A percentile compares a stretch with the other conserved stretches of the same genome.
These are phyloP conservation scores for Noctua janthe DNA, from an alignment of 2,888 invertebrate species.

Conservation along the genomic window DNA sequence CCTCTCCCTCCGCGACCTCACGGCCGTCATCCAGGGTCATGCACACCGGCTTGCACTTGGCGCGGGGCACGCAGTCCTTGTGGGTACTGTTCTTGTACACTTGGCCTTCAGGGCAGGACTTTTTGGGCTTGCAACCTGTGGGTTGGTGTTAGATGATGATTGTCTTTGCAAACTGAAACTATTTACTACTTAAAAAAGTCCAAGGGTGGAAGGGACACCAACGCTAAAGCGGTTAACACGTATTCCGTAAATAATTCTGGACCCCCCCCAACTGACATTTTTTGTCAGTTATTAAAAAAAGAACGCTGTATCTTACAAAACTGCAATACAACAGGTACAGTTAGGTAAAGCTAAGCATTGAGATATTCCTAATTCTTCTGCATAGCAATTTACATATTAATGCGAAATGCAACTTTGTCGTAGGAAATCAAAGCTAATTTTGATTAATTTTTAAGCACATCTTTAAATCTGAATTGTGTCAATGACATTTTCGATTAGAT, in stretches of 20 bases:
- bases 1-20: conserved; percentile 94
- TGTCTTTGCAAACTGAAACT: not conserved
- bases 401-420: not conserved
- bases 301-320: too few relatives aligned
- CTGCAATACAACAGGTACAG: too few relatives aligned
- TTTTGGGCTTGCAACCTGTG: conserved; percentile 93
- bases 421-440: not conserved
- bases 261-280: too few relatives aligned
- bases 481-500: not conserved
- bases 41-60: conserved; percentile 93
- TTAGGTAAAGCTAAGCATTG: too few relatives aligned
- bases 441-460: not conserved
- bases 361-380: too few relatives aligned
- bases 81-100: conserved; percentile 93
- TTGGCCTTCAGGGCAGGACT: conserved; percentile 93
- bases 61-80: conserved; percentile 93
- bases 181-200: not conserved
- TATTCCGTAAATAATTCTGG: too few relatives aligned
- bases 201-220: too few relatives aligned
- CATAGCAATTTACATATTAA: not conserved
- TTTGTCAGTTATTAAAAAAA: too few relatives aligned
- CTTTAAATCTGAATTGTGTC: not conserved
- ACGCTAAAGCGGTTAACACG: too few relatives aligned
- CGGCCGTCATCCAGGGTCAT: conserved; percentile 91
- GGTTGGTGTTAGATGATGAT: not conserved